A percentile compares a stretch with the other conserved stretches of the same genome.
Conservation (phyloP, 2,888 invertebrate species). For the Sycophila texana region DNA sequence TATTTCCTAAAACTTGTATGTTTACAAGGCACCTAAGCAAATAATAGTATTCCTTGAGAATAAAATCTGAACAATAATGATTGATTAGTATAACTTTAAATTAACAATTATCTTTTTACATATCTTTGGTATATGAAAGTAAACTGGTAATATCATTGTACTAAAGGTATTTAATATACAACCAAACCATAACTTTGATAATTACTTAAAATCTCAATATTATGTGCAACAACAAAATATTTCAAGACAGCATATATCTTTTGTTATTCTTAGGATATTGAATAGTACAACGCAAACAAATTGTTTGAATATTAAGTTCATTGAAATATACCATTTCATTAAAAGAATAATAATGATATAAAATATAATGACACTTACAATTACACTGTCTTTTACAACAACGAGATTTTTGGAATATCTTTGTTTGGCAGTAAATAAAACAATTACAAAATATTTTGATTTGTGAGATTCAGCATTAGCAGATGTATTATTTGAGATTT, state of each 20-base stretch:
- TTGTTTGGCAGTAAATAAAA: too few species aligned
- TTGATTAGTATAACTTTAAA: slow-evolving; percentile 32
- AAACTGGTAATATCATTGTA: slow-evolving; percentile 15
- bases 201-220: neutral
- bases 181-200: neutral
- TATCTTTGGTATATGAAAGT: slow-evolving; percentile 40
- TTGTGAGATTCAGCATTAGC: too few species aligned
- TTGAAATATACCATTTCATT: neutral
- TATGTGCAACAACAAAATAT: neutral
- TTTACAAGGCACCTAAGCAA: slow-evolving; percentile 39
- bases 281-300: neutral
- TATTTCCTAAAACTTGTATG: slow-evolving; percentile 4
- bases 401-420: too few species aligned
- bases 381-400: too few species aligned
- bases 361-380: too few species aligned
- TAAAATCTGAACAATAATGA: slow-evolving; percentile 11
- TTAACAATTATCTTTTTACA: neutral
- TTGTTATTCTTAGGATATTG: slow-evolving; percentile 20
- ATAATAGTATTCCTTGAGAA: slow-evolving; percentile 13
- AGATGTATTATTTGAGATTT: too few species aligned
- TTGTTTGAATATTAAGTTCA: slow-evolving; percentile 16
- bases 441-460: too few species aligned
- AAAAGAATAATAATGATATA: too few species aligned
- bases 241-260: slow-evolving; percentile 21
- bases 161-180: neutral